Base-by-base conservation (phyloP, 1,140 invertebrate species). In the Cydia amplana region DNA sequence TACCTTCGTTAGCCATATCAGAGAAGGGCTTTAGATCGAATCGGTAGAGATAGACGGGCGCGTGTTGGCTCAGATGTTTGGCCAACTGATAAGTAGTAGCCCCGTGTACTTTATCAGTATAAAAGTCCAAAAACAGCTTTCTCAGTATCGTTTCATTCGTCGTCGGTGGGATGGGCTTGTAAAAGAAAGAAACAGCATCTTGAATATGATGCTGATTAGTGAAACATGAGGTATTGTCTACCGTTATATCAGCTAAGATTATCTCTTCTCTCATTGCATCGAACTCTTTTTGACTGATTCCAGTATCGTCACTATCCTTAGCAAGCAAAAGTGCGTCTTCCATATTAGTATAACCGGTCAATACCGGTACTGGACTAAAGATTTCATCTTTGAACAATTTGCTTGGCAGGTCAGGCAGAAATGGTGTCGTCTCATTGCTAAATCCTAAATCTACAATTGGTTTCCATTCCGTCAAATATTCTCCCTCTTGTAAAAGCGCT, bases 261-360 rank as follows among this genome's bases (percentile, higher is more conserved):
- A 95, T 87, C 83, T 96, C 95, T 16, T 89, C 93, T 14, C 96
- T 94, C 84, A 95, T 93, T 1, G 85, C 83, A 73, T 95, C 94
- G 77, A 95, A 95, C 77, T 95, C 94, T 51, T 94, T 80, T 78
- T 91, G 84, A 78, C 88, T 91, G 75, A 94, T 89, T 6, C 94
- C 86, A 83, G 87, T 88, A 80, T 94, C 94, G 23, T 94, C 93
- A 1, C 93, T 93, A 72, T 93, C 93, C 23, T 94, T 94, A 20
- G 94, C 93, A 1, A 95, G 81, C 14, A 94, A 84, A 6, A 97
- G 84, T 20, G 95, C 95, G 78, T 97, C 95, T 86, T 97, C 96
- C 94, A 97, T 97, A 80, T 96, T 95, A 0, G 96, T 97, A 75
- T 95, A 96, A 1, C 96, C 96, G 4, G 94, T 94, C 70, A 97